Evolutionary conservation across 2,797 vertebrate genomes (phyloP), one percentile per base, ranked within the genome.

Genomic region (Thripadectes ignobilis): DNA sequence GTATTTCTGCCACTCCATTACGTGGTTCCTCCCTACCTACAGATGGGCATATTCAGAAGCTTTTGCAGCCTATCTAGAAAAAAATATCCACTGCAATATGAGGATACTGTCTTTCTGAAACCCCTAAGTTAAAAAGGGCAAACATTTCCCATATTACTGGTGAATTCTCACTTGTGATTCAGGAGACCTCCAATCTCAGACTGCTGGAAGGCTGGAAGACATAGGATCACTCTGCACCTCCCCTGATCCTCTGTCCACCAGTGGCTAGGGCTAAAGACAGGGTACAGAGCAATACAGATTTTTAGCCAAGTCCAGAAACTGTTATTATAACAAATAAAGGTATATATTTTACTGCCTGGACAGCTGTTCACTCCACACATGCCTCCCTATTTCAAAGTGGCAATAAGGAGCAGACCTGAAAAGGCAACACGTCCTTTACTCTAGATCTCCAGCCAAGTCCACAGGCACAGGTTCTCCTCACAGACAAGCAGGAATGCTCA

Each of bases 371-470:
- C 58, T 95, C 45, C 23, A 65, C 66, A 88, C 22, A 67, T 36
- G 65, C 51, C 39, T 90, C 59, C 66, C 39, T 90, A 9, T 90
- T 79, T 94, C 88, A 36, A 93, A 93, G 83, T 12, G 26, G 66
- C 83, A 90, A 46, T 57, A 69, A 92, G 90, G 51, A 91, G 54
- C 30, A 21, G 76, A 89, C 59, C 93, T 59, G 77, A 95, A 96
- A 95, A 94, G 77, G 80, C 88, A 95, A 61, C 63, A 19, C 17
- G 88, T 92, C 94, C 96, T 96, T 97, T 95, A 69, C 88, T 92
- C 92, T 61, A 73, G 74, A 82, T 89, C 77, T 92, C 36, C 38
- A 73, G 96, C 96, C 95, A 97, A 97, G 57, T 85, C 74, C 63
- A 66, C 43, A 72, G 88, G 94, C 79, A 90, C 65, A 72, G 65